Conservation (phyloP, 2,113 vertebrate species). For the Corythaixoides concolor region DNA sequence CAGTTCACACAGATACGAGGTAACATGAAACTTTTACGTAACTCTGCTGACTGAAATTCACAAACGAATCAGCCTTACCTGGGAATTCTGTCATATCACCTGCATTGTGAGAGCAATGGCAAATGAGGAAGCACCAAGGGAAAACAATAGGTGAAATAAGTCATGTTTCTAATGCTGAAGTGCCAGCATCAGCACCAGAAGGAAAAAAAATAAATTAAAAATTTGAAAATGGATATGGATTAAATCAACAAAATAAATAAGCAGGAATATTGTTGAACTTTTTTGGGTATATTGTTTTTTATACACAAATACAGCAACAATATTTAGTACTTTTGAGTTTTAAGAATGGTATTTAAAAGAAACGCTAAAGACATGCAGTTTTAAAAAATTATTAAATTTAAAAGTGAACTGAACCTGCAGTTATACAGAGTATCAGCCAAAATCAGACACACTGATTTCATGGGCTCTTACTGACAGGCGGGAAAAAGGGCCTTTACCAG, state of each 20-base stretch:
- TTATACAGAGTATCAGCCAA: not conserved
- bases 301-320: slow-evolving; percentile 46
- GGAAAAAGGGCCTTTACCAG: not conserved
- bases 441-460: not conserved
- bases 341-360: not conserved
- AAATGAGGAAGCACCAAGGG: slow-evolving; percentile 84
- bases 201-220: slow-evolving; percentile 57
- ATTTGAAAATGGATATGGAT: slow-evolving; percentile 73
- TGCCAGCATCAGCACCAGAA: slow-evolving; percentile 73
- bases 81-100: slow-evolving; percentile 87
- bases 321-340: slow-evolving; percentile 19
- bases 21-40: slow-evolving; percentile 26
- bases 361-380: not conserved
- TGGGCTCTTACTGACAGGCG: not conserved
- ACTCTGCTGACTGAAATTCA: slow-evolving; percentile 51
- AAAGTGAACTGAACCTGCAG: not conserved
- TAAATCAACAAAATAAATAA: slow-evolving; percentile 67
- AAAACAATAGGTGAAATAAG: slow-evolving; percentile 82
- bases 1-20: slow-evolving; percentile 56
- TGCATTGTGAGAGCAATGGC: slow-evolving; percentile 84
- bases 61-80: slow-evolving; percentile 82
- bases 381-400: not conserved
- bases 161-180: slow-evolving; percentile 71
- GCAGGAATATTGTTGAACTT: slow-evolving; percentile 63
- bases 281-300: slow-evolving; percentile 22